Percentiles rank a stretch among this genome's conserved stretches.
Conservation (phyloP, 2,888 invertebrate species). For the Didymodactylos carnosus region DNA sequence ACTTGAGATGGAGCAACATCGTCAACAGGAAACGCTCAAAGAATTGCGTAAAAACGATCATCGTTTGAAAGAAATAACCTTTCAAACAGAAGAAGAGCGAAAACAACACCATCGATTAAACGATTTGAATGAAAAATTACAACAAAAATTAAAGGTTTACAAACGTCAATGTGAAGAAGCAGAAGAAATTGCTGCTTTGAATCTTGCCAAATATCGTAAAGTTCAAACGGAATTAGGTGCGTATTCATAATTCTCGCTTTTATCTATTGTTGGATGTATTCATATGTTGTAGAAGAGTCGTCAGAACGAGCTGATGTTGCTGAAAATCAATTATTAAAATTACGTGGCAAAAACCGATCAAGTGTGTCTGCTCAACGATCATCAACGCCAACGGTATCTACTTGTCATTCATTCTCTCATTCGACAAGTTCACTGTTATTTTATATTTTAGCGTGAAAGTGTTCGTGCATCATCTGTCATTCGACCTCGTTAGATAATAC, state of each 20-base stretch:
- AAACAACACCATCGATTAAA: conserved; percentile 99
- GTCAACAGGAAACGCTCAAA: conserved; percentile 96
- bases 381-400: too few relatives aligned
- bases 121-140: conserved; percentile 91
- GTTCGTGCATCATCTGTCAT: too few relatives aligned
- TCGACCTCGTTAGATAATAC: too few relatives aligned
- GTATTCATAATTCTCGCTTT: too few relatives aligned
- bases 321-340: conserved; percentile 35
- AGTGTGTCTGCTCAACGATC: conserved; percentile 8
- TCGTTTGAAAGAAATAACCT: conserved; percentile 88
- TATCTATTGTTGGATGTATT: not conserved
- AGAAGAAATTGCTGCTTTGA: conserved; percentile 38
- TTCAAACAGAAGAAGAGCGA: conserved; percentile 91
- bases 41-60: conserved; percentile 86
- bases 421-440: too few relatives aligned
- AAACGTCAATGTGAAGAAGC: conserved; percentile 99
- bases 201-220: conserved; percentile 39
- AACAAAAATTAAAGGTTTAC: conserved; percentile 97
- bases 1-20: conserved; percentile 88
- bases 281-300: conserved; percentile 30
- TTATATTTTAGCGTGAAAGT: too few relatives aligned
- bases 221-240: conserved; percentile 33
- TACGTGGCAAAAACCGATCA: conserved; percentile 29
- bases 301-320: conserved; percentile 38
- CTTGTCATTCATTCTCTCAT: too few relatives aligned